Evolutionary conservation across 2,888 invertebrate genomes (phyloP), one percentile per base, ranked within the genome.

Genomic region (Bedellia somnulentella): DNA sequence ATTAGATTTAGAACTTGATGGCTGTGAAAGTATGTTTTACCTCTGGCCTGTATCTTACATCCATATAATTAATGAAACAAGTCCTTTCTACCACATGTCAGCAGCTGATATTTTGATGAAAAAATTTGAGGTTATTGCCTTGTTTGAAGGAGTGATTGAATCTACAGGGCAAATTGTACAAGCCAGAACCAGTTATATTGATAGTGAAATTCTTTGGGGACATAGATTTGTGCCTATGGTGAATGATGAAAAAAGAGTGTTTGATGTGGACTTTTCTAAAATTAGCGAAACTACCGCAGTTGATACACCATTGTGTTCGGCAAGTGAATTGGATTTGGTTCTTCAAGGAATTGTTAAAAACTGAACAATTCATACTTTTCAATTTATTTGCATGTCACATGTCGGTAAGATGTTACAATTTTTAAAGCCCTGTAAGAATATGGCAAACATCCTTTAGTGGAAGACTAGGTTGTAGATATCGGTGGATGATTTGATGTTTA

Each of bases 41-140:
- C 87, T 98, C 36, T 98, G 97, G 98, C 98, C 98, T 1, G 85
- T 93, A 55, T 89, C 93, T 5, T 87, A 96, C 15, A 87, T 93
- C 11, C 98, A 99, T 56, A 81, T 82, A 36, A 97, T 99, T 44
- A 87, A 93, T 54, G 82, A 80, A 33, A 64, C 70, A 1, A 94
- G 94, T 43, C 98, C 98, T 0, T 81, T 99, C 15, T 97, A 87
- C 66, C 81, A 85, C 41, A 81, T 96, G 62, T 89, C 92, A 2
- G 93, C 94, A 0, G 86, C 90, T 24, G 94, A 96, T 59, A 80
- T 97, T 50, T 79, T 93, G 24, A 80, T 83, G 37, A 85, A 93
- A 35, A 85, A 89, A 46, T 88, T 95, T 48, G 87, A 95, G 71
- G 79, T 96, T 49, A 84, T 95, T 25, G 89, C 90, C 2, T 86